Conservation (phyloP, 2,797 vertebrate genomes). For the Distichodus sexfasciatus region DNA sequence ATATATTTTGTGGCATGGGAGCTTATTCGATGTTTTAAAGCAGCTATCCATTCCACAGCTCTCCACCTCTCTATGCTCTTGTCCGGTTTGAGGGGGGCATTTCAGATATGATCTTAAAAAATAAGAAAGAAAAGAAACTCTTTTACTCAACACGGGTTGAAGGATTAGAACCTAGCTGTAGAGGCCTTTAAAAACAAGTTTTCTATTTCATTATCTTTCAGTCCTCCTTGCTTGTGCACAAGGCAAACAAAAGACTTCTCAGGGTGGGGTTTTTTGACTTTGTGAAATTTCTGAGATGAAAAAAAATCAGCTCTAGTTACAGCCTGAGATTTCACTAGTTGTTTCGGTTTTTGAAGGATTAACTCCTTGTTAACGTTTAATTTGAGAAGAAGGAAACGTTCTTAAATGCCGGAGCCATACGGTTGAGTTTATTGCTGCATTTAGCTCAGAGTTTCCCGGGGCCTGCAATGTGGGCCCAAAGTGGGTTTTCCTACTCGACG, state of each 20-base stretch:
- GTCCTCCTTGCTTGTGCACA: neutral
- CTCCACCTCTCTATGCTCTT: conserved; percentile 12
- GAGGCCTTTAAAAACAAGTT: neutral
- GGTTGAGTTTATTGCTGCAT: neutral
- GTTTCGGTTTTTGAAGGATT: neutral
- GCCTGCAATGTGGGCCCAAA: too few species aligned
- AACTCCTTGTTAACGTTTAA: neutral
- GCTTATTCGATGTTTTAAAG: conserved; percentile 42
- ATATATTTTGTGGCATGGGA: conserved; percentile 45
- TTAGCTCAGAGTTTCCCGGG: neutral
- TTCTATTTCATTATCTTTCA: neutral
- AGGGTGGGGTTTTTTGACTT: conserved; percentile 38
- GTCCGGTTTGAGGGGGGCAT: neutral
- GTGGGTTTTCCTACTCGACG: too few species aligned
- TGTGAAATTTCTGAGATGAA: neutral
- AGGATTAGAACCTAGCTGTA: neutral
- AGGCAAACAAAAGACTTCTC: conserved; percentile 23
- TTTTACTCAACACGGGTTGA: neutral
- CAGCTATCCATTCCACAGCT: conserved; percentile 23
- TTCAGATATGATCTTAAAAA: neutral
- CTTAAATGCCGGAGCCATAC: neutral
- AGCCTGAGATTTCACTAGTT: conserved; percentile 13
- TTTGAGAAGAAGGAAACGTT: neutral
- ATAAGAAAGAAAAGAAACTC: neutral
- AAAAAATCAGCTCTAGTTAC: neutral